Evolutionary conservation across 2,888 invertebrate genomes (phyloP).

Genomic region (Stegophylla sp.): DNA sequence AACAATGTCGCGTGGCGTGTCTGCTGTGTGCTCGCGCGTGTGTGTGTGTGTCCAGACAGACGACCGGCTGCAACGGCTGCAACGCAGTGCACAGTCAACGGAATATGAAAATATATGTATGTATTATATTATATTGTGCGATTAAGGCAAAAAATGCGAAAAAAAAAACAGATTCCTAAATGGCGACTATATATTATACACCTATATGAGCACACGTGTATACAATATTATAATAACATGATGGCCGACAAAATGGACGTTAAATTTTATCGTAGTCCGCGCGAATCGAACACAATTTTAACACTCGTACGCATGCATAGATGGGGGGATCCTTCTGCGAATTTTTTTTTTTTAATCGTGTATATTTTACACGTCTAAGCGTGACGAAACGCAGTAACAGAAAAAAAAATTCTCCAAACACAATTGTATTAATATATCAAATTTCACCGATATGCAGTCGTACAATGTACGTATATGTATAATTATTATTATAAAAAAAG

Average conservation of each 20-base stretch:
- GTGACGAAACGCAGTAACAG: too few relatives aligned
- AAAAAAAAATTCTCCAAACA: too few relatives aligned
- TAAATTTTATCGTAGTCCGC: neutral
- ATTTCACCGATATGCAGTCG: too few relatives aligned
- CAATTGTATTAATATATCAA: too few relatives aligned
- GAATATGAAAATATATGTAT: conserved; percentile 10
- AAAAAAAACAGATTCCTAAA: neutral
- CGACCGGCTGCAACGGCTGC: neutral
- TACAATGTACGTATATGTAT: too few relatives aligned
- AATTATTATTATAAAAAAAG: too few relatives aligned
- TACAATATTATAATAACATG: neutral
- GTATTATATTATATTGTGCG: conserved; percentile 15
- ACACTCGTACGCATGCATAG: too few relatives aligned
- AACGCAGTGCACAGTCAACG: conserved; percentile 34
- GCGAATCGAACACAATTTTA: neutral
- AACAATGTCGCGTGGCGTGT: conserved; percentile 34
- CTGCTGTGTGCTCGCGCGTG: neutral
- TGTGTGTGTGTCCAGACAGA: neutral
- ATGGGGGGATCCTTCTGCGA: too few relatives aligned
- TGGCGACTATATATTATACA: too few relatives aligned
- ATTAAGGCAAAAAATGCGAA: conserved; percentile 9
- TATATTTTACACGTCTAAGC: too few relatives aligned
- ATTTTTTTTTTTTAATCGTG: too few relatives aligned
- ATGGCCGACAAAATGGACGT: conserved; percentile 43
- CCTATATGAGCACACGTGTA: neutral